These are phyloP conservation scores for Iphiclides podalirius DNA, from an alignment of 2,888 invertebrate genomes.

Conservation along the genomic window DNA sequence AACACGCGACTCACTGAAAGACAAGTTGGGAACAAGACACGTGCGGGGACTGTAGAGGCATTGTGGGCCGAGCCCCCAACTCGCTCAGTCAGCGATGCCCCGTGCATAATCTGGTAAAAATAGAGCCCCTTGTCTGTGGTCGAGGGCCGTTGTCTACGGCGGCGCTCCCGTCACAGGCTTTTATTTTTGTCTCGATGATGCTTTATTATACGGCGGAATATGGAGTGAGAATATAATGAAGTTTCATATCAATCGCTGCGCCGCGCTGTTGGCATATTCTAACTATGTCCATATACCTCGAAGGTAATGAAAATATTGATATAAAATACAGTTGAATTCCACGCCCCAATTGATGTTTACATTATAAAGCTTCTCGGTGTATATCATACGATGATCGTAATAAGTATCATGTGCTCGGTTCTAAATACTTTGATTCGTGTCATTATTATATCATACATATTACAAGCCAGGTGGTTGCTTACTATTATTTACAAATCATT, in stretches of 20 bases:
- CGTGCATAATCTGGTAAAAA: slow-evolving; percentile 73
- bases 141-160: slow-evolving; percentile 44
- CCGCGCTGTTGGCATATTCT: background rate
- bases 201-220: slow-evolving; percentile 32
- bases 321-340: no score
- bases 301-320: background rate
- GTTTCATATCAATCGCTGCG: slow-evolving; percentile 10
- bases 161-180: slow-evolving; percentile 26
- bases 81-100: slow-evolving; percentile 42
- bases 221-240: slow-evolving; percentile 24
- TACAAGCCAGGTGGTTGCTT: no score
- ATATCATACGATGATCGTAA: no score
- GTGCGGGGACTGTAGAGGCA: slow-evolving; percentile 24
- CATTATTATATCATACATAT: no score
- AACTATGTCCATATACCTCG: background rate
- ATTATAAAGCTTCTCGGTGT: no score
- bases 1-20: slow-evolving; percentile 14
- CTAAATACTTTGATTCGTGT: no score
- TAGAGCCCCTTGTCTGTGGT: slow-evolving; percentile 53
- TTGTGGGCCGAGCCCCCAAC: slow-evolving; percentile 8
- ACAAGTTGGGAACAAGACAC: slow-evolving; percentile 7
- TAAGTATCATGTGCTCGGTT: no score
- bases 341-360: no score
- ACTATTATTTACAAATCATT: no score
- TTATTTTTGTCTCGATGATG: slow-evolving; percentile 46